These are phyloP conservation scores for Streptopelia turtur DNA, from an alignment of 2,797 vertebrate species.

Conservation along the genomic window DNA sequence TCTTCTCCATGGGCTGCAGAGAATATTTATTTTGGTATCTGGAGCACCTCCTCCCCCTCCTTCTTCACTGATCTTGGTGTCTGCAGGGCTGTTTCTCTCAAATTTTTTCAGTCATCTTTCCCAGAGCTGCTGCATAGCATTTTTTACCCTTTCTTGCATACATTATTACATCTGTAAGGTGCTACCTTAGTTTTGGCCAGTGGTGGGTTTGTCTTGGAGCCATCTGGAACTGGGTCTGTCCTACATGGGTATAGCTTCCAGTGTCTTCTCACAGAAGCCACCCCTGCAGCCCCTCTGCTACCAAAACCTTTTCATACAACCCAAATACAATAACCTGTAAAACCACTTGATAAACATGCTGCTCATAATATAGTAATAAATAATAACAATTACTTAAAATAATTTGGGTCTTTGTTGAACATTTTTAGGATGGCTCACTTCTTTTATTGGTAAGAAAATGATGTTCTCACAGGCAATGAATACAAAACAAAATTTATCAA, in stretches of 20 bases:
- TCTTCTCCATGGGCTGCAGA: not conserved
- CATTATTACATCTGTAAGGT: not conserved
- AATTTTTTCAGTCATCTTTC: not conserved
- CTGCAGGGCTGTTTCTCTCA: not conserved
- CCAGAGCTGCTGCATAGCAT: not conserved
- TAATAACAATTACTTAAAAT: not conserved
- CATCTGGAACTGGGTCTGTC: not conserved
- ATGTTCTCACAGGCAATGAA: not conserved
- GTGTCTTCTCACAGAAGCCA: not conserved
- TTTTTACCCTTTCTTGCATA: not conserved
- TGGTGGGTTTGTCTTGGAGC: not conserved
- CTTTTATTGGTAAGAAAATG: not conserved
- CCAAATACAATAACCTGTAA: no score
- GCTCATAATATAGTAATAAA: not conserved
- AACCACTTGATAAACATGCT: not conserved
- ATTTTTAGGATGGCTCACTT: not conserved
- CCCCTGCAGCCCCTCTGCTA: not conserved
- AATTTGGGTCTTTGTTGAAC: not conserved
- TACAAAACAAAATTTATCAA: not conserved
- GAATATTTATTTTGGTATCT: not conserved
- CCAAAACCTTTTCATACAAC: not conserved
- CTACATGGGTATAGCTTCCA: not conserved
- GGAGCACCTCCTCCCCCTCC: not conserved
- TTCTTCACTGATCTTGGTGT: not conserved
- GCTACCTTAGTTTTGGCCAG: not conserved